Conservation (phyloP, 2,113 vertebrate genomes). For the Bos indicus region DNA sequence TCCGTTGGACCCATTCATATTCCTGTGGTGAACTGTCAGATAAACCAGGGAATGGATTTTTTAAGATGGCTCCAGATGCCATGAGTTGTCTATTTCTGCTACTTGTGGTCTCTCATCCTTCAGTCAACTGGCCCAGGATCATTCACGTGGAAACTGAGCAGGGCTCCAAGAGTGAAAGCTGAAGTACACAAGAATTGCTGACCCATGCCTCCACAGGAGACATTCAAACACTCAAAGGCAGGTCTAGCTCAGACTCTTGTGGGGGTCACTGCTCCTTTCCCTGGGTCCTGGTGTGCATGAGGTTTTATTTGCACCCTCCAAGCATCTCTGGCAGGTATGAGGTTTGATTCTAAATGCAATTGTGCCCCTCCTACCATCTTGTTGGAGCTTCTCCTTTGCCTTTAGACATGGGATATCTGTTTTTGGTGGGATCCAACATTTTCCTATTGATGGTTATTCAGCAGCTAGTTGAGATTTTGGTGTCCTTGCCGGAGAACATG, state of each 20-base stretch:
- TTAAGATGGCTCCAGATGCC: neutral
- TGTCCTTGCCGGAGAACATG: neutral
- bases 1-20: neutral
- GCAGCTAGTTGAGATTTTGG: neutral
- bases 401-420: neutral
- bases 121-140: neutral
- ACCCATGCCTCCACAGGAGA: neutral
- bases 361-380: neutral
- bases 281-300: neutral
- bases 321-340: neutral
- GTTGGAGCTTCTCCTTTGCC: neutral
- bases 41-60: neutral
- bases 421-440: neutral
- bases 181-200: neutral
- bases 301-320: neutral
- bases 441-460: neutral
- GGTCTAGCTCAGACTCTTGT: neutral
- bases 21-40: neutral
- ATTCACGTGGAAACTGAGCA: neutral
- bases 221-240: neutral
- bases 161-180: neutral
- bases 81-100: neutral
- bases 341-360: neutral
- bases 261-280: neutral
- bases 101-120: neutral